phyloP scores from a whole-genome alignment of 2,888 invertebrate species.

The Scaptomyza caliginosa region DNA sequence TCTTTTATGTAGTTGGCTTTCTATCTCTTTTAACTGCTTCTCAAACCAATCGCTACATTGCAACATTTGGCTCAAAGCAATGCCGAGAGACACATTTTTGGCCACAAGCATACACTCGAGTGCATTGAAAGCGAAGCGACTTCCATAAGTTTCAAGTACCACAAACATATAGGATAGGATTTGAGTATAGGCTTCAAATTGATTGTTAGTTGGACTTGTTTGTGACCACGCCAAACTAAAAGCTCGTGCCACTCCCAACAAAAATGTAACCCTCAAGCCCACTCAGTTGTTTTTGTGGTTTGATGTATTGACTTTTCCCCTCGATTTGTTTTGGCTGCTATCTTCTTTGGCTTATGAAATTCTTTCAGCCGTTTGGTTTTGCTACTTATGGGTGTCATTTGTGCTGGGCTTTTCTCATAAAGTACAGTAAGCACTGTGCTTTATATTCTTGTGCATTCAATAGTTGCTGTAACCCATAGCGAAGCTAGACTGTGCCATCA shows the following conservation, averaged over 20 bases:
- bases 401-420: slow-evolving; percentile 24
- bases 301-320: slow-evolving; percentile 20
- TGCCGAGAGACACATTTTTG: slow-evolving; percentile 21
- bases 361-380: slow-evolving; percentile 36
- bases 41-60: slow-evolving; percentile 7
- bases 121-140: slow-evolving; percentile 20
- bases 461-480: neutral
- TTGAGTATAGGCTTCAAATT: neutral
- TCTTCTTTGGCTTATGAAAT: slow-evolving; percentile 42
- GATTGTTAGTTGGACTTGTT: slow-evolving; percentile 22
- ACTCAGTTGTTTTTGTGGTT: slow-evolving; percentile 17
- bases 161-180: neutral
- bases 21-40: neutral
- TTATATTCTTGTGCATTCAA: neutral
- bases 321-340: too few species aligned
- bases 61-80: slow-evolving; percentile 21
- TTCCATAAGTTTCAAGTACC: slow-evolving; percentile 8
- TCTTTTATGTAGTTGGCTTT: slow-evolving; percentile 32
- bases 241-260: neutral
- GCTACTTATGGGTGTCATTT: slow-evolving; percentile 44
- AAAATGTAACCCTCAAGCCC: slow-evolving; percentile 5
- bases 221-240: neutral
- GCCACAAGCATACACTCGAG: slow-evolving; percentile 20
- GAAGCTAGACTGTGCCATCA: slow-evolving; percentile 32
- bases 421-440: slow-evolving; percentile 29